Evolutionary conservation across 2,888 invertebrate genomes (phyloP), one percentile per base, ranked within the genome.

Genomic region (Bembecia ichneumoniformis): DNA sequence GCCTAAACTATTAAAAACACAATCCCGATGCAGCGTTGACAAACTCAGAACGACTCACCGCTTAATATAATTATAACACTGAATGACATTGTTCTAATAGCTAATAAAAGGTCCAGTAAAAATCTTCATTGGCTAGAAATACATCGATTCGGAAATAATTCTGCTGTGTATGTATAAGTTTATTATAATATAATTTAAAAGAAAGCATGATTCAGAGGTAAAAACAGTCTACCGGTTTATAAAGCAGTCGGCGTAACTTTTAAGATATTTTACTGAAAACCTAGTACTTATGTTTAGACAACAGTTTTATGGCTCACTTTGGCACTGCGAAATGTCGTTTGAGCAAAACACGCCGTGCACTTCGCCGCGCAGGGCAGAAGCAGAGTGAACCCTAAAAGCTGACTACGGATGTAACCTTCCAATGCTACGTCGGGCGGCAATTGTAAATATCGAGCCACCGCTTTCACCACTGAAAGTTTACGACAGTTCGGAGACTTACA

Each of bases 301-400:
- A 75, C 80, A 77, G 78, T 74, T 84, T 82, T 80, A 84, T 77
- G 83, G 83, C 84, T 81, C 77, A 83, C 83, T 83, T 84, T 84
- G 86, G 83, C 82, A 83, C 83, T 79, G 83, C 75, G 70, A 74
- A 71, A 75, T 66, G 70, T 74, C 67, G 68, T 72, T 80, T 83
- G 82, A 84, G 81, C 82, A 82, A 79, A 75, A 77, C 71, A 71
- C 74, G 75, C 68, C 64, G 60, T 67, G 60, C 61, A 68, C 67
- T 60, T 66, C 68, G 63, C 69, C 64, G 67, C 76, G 80, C 82
- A 78, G 77, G 76, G 67, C 76, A 81, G 82, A 78, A 77, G 76
- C 84, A 82, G 78, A 84, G 86, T 83, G 81, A 84, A 82, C 84
- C 86, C 72, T 82, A 81, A 81, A 83, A 79, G 76, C 78, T 79